Evolutionary conservation across 2,888 invertebrate species (phyloP).

Genomic region (Bhutanitis thaidina): DNA sequence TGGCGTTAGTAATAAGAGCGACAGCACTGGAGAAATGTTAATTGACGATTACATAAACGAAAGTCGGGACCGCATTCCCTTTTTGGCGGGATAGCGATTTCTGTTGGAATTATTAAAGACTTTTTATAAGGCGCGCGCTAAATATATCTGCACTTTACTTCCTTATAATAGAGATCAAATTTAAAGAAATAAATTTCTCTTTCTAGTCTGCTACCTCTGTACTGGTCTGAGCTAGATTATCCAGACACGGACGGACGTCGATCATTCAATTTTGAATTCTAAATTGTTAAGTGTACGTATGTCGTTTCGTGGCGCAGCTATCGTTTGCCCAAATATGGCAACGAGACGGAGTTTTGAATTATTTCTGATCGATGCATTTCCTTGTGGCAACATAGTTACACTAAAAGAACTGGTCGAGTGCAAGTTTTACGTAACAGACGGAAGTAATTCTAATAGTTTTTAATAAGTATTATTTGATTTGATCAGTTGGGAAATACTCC

Average conservation of each 20-base stretch:
- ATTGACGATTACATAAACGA: conserved; percentile 22
- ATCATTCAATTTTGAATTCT: conserved; percentile 34
- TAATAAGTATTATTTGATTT: background rate
- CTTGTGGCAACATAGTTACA: background rate
- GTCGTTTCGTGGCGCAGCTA: conserved; percentile 24
- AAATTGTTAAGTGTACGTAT: conserved; percentile 30
- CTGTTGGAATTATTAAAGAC: conserved; percentile 23
- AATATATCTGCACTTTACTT: conserved; percentile 30
- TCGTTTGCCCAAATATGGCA: conserved; percentile 12
- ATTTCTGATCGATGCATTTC: conserved; percentile 9
- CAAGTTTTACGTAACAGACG: conserved; percentile 4
- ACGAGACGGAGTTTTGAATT: conserved; percentile 11
- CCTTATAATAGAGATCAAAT: conserved; percentile 14
- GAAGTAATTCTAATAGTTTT: background rate
- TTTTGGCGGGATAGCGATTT: conserved; percentile 26
- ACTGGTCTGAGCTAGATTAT: conserved; percentile 52
- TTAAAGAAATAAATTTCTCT: background rate
- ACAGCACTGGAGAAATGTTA: conserved; percentile 14
- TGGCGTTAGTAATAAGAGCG: background rate
- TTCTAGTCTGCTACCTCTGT: conserved; percentile 2
- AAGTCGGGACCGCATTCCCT: conserved; percentile 22
- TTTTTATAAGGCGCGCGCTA: conserved; percentile 14
- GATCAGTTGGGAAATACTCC: too few species aligned
- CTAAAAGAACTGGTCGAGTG: background rate
- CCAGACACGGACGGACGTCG: conserved; percentile 37